A percentile compares a stretch with the other conserved stretches of the same genome.
These are phyloP conservation scores for Cybosia mesomella DNA, from an alignment of 2,888 invertebrate genomes.

Conservation along the genomic window DNA sequence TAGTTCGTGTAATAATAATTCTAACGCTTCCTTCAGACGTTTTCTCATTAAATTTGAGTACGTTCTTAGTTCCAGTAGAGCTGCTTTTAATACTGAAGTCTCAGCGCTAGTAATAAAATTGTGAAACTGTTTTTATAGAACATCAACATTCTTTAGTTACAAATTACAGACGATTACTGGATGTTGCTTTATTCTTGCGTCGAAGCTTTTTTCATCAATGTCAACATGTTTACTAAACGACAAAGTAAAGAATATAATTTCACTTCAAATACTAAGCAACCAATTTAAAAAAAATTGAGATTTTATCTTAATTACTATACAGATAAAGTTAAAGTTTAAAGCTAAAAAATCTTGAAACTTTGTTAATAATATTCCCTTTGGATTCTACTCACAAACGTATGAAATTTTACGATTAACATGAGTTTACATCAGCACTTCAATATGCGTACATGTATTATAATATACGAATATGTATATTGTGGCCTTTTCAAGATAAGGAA, in stretches of 20 bases:
- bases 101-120: constrained; percentile 60
- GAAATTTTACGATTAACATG: constrained; percentile 40
- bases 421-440: constrained; percentile 40
- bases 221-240: neutral
- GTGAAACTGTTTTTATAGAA: constrained; percentile 53
- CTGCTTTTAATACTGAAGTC: constrained; percentile 56
- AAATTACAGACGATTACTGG: constrained; percentile 26
- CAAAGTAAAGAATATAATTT: neutral
- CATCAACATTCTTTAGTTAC: constrained; percentile 44
- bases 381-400: constrained; percentile 10
- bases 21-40: constrained; percentile 53
- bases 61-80: constrained; percentile 60
- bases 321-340: neutral
- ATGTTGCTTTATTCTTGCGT: constrained; percentile 10
- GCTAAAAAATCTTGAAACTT: no score
- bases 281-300: neutral
- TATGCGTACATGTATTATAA: constrained; percentile 21
- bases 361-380: neutral
- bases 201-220: neutral
- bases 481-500: constrained; percentile 52
- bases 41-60: constrained; percentile 61
- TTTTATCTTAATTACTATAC: neutral
- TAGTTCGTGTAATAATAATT: constrained; percentile 52
- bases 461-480: constrained; percentile 45
- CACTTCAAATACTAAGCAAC: neutral